Conservation (phyloP, 2,113 vertebrate species). For the Oenanthe oenanthe region DNA sequence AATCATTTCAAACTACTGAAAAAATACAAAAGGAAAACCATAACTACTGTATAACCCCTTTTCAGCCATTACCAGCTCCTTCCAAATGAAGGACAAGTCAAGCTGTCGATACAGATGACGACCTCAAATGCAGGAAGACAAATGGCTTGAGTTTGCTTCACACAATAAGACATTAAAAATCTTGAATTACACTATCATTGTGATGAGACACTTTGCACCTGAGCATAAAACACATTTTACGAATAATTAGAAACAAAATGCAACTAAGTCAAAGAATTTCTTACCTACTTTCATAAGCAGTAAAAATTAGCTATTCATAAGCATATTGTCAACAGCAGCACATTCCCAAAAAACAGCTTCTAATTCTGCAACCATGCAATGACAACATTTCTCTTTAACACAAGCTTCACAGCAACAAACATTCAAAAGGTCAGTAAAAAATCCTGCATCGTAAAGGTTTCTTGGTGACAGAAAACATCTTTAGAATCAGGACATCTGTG, state of each 20-base stretch:
- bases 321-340: not conserved
- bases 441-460: not conserved
- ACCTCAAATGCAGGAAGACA: not conserved
- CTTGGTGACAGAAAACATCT: not conserved
- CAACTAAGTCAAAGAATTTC: not conserved
- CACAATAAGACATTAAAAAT: not conserved
- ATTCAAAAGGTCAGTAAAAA: not conserved
- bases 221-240: not conserved
- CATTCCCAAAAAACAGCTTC: not conserved
- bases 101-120: not conserved
- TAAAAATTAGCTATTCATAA: not conserved
- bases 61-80: not conserved
- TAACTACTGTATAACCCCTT: not conserved
- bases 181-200: not conserved
- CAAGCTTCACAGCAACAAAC: not conserved
- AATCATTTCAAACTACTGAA: not conserved
- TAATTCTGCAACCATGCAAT: not conserved
- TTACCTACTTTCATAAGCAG: not conserved
- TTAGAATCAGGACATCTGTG: not conserved
- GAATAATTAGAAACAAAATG: not conserved
- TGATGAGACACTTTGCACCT: not conserved
- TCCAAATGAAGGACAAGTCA: not conserved
- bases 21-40: not conserved
- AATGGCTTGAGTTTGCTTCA: not conserved
- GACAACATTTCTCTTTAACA: not conserved